Percentiles rank a stretch among this genome's conserved stretches.
Evolutionary conservation across 2,113 vertebrate genomes (phyloP).

Genomic region (Salvator merianae): DNA sequence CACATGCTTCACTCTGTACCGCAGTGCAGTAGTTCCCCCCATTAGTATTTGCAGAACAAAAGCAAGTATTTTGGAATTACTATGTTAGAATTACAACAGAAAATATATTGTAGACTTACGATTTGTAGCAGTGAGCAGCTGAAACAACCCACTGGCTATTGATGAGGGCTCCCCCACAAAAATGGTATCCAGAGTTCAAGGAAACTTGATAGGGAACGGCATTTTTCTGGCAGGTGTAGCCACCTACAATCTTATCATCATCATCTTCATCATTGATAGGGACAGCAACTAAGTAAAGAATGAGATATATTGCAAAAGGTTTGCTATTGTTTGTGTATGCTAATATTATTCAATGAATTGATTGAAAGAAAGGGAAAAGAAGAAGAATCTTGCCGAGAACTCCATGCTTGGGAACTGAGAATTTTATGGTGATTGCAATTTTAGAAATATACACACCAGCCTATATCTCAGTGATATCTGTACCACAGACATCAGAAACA

Average conservation of each 20-base stretch:
- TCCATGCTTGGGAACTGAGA: too few relatives aligned
- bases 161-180: conserved; percentile 71
- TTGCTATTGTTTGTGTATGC: too few relatives aligned
- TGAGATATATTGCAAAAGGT: background rate
- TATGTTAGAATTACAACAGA: background rate
- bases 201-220: conserved; percentile 76
- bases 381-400: too few relatives aligned
- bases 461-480: too few relatives aligned
- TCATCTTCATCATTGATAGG: conserved; percentile 65
- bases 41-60: background rate
- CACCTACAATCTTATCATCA: conserved; percentile 81
- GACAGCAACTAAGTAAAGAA: conserved; percentile 36
- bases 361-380: too few relatives aligned
- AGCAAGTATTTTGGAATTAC: background rate
- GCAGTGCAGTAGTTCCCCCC: too few relatives aligned
- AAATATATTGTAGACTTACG: conserved; percentile 60
- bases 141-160: conserved; percentile 78
- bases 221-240: conserved; percentile 76
- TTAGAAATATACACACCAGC: too few relatives aligned
- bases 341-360: too few relatives aligned
- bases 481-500: too few relatives aligned
- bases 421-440: too few relatives aligned
- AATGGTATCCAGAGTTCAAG: conserved; percentile 74
- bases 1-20: too few relatives aligned
- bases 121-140: conserved; percentile 82